These are phyloP conservation scores for Thalassophryne amazonica DNA, from an alignment of 2,797 vertebrate species.

Conservation along the genomic window DNA sequence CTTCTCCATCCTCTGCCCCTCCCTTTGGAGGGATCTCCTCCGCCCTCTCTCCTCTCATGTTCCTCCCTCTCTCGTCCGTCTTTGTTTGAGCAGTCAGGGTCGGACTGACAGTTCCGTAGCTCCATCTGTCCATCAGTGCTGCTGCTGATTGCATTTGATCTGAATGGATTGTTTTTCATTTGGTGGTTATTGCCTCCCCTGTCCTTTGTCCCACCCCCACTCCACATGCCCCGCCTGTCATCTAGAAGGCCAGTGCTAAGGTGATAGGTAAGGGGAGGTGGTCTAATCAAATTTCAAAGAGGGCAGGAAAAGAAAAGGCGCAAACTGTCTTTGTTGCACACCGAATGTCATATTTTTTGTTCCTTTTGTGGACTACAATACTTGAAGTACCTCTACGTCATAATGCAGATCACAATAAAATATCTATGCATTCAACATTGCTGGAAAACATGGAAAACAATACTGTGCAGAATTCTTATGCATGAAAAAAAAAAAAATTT, in stretches of 20 bases:
- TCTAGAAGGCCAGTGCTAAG: constrained; percentile 24
- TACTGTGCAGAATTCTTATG: no score
- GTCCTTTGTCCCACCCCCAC: constrained; percentile 37
- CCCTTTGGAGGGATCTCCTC: constrained; percentile 58
- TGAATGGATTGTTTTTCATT: constrained; percentile 80
- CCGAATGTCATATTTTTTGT: constrained; percentile 21
- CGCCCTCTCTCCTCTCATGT: constrained; percentile 32
- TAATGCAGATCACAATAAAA: no score
- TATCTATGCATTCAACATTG: no score
- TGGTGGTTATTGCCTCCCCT: constrained; percentile 71
- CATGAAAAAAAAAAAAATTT: no score
- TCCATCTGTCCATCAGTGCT: constrained; percentile 66
- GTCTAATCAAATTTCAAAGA: constrained; percentile 35
- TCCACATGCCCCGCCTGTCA: constrained; percentile 24
- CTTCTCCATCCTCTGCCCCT: constrained; percentile 56
- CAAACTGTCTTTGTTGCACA: not conserved
- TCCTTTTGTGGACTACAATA: no score
- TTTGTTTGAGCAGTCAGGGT: constrained; percentile 61
- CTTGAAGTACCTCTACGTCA: no score
- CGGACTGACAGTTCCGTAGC: constrained; percentile 49
- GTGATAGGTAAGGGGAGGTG: constrained; percentile 32
- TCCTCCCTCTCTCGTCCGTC: constrained; percentile 31
- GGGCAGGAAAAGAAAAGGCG: not conserved
- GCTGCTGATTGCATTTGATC: constrained; percentile 75
- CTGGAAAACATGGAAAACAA: no score